A percentile compares a stretch with the other conserved stretches of the same genome.
Conservation (phyloP, 2,888 invertebrate genomes). For the Nomada fucata region DNA sequence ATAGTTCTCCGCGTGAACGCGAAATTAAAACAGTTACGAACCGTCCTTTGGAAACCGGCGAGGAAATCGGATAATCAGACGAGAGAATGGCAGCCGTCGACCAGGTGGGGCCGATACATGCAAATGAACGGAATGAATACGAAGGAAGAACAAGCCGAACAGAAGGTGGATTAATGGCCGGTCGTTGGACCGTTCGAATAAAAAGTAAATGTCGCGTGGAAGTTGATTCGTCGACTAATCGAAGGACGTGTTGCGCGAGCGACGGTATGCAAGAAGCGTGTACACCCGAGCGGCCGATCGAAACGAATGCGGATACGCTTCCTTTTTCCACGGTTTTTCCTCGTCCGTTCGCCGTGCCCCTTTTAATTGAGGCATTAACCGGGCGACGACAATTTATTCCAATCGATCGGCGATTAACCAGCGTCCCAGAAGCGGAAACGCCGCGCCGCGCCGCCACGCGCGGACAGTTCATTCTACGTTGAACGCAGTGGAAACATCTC, state of each 20-base stretch:
- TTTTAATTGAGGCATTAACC: slow-evolving; percentile 77
- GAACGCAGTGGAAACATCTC: slow-evolving; percentile 37
- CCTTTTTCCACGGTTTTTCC: slow-evolving; percentile 20
- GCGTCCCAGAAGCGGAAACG: slow-evolving; percentile 68
- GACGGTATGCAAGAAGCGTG: background rate
- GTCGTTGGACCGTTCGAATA: slow-evolving; percentile 38
- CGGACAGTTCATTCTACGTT: slow-evolving; percentile 59
- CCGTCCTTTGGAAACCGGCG: background rate
- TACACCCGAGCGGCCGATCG: slow-evolving; percentile 46
- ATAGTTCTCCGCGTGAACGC: background rate
- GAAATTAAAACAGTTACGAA: slow-evolving; percentile 46
- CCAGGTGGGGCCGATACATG: slow-evolving; percentile 39
- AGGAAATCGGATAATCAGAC: slow-evolving; percentile 39
- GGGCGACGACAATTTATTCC: slow-evolving; percentile 77
- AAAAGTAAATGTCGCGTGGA: slow-evolving; percentile 50
- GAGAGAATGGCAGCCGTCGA: slow-evolving; percentile 4
- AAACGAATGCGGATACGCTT: slow-evolving; percentile 11
- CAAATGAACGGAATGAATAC: slow-evolving; percentile 41
- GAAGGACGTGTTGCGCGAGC: slow-evolving; percentile 14
- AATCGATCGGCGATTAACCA: slow-evolving; percentile 77
- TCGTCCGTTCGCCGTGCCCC: slow-evolving; percentile 23
- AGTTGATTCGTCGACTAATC: slow-evolving; percentile 48
- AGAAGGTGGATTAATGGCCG: slow-evolving; percentile 49
- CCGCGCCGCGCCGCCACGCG: slow-evolving; percentile 31
- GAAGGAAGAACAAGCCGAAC: slow-evolving; percentile 12